Conservation (phyloP, 2,797 vertebrate genomes). For the Odontamblyopus rebecca region DNA sequence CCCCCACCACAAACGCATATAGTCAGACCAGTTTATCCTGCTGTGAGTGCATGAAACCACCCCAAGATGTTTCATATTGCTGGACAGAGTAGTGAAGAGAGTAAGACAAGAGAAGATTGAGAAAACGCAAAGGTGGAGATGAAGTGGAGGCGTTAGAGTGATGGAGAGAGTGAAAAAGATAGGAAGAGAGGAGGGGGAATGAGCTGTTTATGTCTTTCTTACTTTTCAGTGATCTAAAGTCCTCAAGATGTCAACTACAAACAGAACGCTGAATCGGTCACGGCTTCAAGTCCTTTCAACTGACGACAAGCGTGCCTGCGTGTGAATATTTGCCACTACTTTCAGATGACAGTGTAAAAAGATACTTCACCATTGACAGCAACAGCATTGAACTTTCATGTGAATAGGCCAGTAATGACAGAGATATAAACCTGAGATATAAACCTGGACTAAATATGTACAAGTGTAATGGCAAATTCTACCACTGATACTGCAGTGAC, state of each 20-base stretch:
- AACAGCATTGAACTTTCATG: too few relatives aligned
- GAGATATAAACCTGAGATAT: too few relatives aligned
- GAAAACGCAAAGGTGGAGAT: constrained; percentile 21
- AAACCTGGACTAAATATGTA: too few relatives aligned
- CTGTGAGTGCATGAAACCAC: constrained; percentile 24
- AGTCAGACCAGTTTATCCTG: constrained; percentile 21
- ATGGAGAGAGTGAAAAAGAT: constrained; percentile 1
- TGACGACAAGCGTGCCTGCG: not conserved
- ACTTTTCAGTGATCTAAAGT: not conserved
- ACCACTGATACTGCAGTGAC: too few relatives aligned
- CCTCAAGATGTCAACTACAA: not conserved
- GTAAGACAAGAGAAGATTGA: not conserved
- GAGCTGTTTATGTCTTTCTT: too few relatives aligned
- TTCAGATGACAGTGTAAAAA: not conserved
- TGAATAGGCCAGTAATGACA: too few relatives aligned
- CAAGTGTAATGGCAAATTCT: too few relatives aligned
- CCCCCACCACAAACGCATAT: too few relatives aligned
- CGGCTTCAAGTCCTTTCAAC: not conserved
- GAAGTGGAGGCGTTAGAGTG: constrained; percentile 38
- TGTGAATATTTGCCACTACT: not conserved
- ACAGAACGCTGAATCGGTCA: not conserved
- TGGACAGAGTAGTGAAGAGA: not conserved
- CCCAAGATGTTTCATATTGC: constrained; percentile 21
- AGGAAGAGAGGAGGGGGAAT: not conserved
- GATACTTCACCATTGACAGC: too few relatives aligned